Percentiles rank a stretch among this genome's conserved stretches.
Conservation (phyloP, 30 jellyfish, hydroid and myxozoan genomes). For the Pelagia noctiluca region DNA sequence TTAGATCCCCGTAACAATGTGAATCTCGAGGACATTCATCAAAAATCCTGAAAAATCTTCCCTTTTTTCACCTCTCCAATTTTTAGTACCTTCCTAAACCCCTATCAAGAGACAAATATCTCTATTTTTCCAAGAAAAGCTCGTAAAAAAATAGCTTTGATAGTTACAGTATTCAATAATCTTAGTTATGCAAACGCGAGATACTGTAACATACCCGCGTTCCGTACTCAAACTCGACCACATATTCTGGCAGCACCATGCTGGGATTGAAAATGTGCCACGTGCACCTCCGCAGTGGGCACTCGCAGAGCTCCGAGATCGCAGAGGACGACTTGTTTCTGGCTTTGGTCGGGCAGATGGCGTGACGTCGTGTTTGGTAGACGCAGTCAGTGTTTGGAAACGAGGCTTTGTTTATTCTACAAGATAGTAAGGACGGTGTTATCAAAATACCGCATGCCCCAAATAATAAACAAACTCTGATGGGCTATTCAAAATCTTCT, state of each 20-base stretch:
- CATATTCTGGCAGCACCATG: conserved; percentile 75
- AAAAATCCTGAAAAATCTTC: too few relatives aligned
- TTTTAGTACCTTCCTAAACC: too few relatives aligned
- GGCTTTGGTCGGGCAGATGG: conserved; percentile 70
- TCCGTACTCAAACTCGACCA: conserved; percentile 86
- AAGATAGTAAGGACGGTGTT: neutral
- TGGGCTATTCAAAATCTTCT: too few relatives aligned
- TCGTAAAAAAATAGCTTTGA: neutral
- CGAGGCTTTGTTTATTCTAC: conserved; percentile 41
- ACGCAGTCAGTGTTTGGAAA: conserved; percentile 72
- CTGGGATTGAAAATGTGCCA: conserved; percentile 78
- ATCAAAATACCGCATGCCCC: too few relatives aligned
- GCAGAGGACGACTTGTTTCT: conserved; percentile 34
- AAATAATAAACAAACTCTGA: too few relatives aligned
- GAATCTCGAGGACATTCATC: too few relatives aligned
- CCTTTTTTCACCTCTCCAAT: too few relatives aligned
- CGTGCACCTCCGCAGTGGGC: conserved; percentile 80
- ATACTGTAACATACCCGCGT: conserved; percentile 68
- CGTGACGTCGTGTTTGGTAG: conserved; percentile 70
- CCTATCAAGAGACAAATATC: too few relatives aligned
- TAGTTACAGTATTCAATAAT: neutral
- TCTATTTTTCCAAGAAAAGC: too few relatives aligned
- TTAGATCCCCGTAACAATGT: too few relatives aligned
- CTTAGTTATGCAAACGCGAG: too few relatives aligned
- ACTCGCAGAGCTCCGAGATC: conserved; percentile 68